Conservation (phyloP, 2,888 invertebrate genomes). For the Acanthosepion pharaonis region DNA sequence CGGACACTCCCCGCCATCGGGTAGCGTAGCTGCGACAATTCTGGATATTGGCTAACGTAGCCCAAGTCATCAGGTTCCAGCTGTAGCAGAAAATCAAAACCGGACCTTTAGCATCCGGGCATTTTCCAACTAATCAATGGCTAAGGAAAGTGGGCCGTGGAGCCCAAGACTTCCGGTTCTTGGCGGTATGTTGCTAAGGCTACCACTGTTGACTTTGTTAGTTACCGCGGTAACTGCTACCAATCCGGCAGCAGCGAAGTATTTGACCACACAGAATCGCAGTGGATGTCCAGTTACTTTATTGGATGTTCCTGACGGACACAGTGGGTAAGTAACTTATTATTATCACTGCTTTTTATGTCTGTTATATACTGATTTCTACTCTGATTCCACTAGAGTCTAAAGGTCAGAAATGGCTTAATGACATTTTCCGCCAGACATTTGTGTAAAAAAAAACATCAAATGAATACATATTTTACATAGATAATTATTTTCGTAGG, state of each 20-base stretch:
- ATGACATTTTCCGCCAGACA: no score
- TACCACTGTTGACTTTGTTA: neutral
- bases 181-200: neutral
- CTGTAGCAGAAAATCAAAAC: neutral
- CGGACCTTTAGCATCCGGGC: neutral
- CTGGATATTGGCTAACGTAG: neutral
- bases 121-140: neutral
- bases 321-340: neutral
- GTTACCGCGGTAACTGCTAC: neutral
- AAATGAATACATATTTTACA: no score
- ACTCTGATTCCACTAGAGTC: no score
- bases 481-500: no score
- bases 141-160: conserved; percentile 15
- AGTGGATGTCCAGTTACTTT: neutral
- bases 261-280: neutral
- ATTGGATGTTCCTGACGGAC: neutral
- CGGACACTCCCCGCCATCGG: neutral
- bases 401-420: no score
- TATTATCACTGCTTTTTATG: no score
- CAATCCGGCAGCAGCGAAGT: neutral
- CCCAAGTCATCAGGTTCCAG: neutral
- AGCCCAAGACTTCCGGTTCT: neutral
- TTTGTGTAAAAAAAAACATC: no score
- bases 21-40: neutral
- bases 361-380: no score